Evolutionary conservation across 2,113 vertebrate species (phyloP), one percentile per base, ranked within the genome.

Genomic region (Dasyornis broadbenti): DNA sequence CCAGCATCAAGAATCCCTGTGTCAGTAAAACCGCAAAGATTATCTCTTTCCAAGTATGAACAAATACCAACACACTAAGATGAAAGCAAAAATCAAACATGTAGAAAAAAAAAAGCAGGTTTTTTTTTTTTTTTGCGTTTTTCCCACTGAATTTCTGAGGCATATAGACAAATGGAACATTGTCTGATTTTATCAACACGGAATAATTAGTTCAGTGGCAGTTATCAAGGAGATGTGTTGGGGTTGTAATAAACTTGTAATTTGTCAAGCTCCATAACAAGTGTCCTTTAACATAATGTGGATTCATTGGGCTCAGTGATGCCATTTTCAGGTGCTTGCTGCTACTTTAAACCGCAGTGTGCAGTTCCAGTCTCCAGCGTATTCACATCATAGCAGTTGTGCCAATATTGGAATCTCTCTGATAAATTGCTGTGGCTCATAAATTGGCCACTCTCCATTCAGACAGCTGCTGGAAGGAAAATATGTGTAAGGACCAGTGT

Each of bases 381-480:
- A 54, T 54, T 77, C 50, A 49, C 44, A 73, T 76, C 5, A 2
- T 16, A 50, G 52, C 0, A 1, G 65, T 89, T 93, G 83, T 83
- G 42, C 64, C 30, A 60, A 6, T 90, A 44, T 2, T 73, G 39
- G 45, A 66, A 82, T 86, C 9, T 68, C 77, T 72, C 56, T 90
- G 60, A 60, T 90, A 86, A 88, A 86, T 63, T 65, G 50, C 66
- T 5, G 1, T 72, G 27, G 31, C 68, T 94, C 60, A 15, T 93
- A 40, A 83, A 65, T 92, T 93, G 86, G 91, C 86, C 33, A 11
- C 21, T 52, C 14, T 92, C 92, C 89, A 81, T 81, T 92, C 80
- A 89, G 83, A 78, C 79, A 93, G 64, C 64, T 94, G 91, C 89
- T 96, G 28, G 12, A 40, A 86, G 56, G 42, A 73, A 73, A 94